Evolutionary conservation across 2,888 invertebrate species (phyloP), one percentile per base, ranked within the genome.

Genomic region (Oscheius sp.): DNA sequence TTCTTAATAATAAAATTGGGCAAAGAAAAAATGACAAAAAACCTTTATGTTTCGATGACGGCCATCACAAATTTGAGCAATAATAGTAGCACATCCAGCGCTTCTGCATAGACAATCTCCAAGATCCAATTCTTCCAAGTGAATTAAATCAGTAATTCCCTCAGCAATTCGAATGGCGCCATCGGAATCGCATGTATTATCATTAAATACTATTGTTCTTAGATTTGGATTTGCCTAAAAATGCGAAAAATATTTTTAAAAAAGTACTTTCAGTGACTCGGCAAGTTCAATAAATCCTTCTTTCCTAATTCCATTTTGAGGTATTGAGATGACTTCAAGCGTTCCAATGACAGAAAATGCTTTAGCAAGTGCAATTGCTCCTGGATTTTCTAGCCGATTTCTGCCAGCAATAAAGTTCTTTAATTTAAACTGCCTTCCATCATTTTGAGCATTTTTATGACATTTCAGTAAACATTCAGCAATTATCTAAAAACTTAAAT

Each of bases 271-370:
- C 3, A 61, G 20, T 3, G 65, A 53, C 5, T 69, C 65, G 45
- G 93, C 92, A 5, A 99, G 87, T 0, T 92, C 93, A 0, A 91
- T 88, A 53, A 97, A 91, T 0, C 97, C 98, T 0, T 88, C 88
- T 85, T 92, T 91, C 88, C 93, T 94, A 81, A 98, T 97, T 0
- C 96, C 96, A 88, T 99, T 98, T 88, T 98, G 97, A 0, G 95
- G 95, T 92, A 98, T 93, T 4, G 91, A 91, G 31, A 99, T 90
- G 87, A 93, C 93, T 88, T 95, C 94, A 10, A 98, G 88, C 0
- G 92, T 92, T 25, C 92, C 92, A 82, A 96, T 90, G 57, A 90
- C 89, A 90, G 92, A 88, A 2, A 88, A 95, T 8, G 95, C 93
- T 69, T 90, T 88, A 0, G 96, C 92, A 15, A 97, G 88, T 0